Percentiles rank a stretch among this genome's conserved stretches.
Evolutionary conservation across 2,888 invertebrate species (phyloP).

Genomic region (Nephrotoma guestfalica): DNA sequence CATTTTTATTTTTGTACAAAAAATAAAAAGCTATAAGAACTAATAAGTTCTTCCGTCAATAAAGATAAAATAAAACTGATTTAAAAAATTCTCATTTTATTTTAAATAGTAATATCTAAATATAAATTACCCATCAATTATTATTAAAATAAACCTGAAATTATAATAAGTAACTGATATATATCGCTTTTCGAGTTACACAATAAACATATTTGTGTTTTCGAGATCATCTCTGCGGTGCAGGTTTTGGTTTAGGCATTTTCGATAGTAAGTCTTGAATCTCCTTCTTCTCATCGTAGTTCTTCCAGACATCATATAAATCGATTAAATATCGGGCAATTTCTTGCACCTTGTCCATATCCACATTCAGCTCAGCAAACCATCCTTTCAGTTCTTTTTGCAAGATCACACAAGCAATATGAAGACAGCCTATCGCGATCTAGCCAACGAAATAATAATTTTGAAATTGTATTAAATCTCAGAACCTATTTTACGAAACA

Average conservation of each 20-base stretch:
- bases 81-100: neutral
- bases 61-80: neutral
- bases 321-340: slow-evolving; percentile 85
- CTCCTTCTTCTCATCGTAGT: slow-evolving; percentile 94
- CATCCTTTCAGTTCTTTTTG: slow-evolving; percentile 86
- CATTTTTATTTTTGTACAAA: too few relatives aligned
- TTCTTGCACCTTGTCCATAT: slow-evolving; percentile 96
- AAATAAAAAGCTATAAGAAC: too few relatives aligned
- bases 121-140: neutral
- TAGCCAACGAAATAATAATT: slow-evolving; percentile 17
- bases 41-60: too few relatives aligned
- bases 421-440: slow-evolving; percentile 71
- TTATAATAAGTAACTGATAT: neutral
- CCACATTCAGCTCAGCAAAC: slow-evolving; percentile 96
- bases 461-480: neutral
- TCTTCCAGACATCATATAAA: slow-evolving; percentile 93
- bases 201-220: neutral
- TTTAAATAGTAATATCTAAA: neutral
- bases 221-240: neutral
- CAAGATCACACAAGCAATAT: slow-evolving; percentile 85
- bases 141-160: neutral
- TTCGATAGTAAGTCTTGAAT: slow-evolving; percentile 82
- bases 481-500: slow-evolving; percentile 14
- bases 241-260: slow-evolving; percentile 84
- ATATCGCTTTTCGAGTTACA: neutral